A percentile compares a stretch with the other conserved stretches of the same genome.
phyloP scores from a whole-genome alignment of 2,888 invertebrate species.

The Clivina fossor region DNA sequence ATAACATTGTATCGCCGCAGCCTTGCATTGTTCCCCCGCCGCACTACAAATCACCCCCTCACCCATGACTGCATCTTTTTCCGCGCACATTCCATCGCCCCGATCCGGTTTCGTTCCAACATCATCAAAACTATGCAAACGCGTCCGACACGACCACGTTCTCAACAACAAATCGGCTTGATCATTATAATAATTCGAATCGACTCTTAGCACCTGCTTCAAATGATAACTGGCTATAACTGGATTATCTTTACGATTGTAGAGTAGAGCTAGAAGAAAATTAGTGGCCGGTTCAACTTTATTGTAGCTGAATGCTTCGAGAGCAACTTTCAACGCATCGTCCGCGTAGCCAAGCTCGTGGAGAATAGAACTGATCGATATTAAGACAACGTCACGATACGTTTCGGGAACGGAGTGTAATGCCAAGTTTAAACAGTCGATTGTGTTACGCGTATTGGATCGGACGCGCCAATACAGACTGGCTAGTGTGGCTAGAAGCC shows the following conservation, averaged over 20 bases:
- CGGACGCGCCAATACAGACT: slow-evolving; percentile 78
- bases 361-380: slow-evolving; percentile 70
- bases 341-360: slow-evolving; percentile 66
- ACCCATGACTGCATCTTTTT: slow-evolving; percentile 44
- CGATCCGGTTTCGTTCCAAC: slow-evolving; percentile 39
- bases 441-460: slow-evolving; percentile 66
- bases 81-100: slow-evolving; percentile 43
- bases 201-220: slow-evolving; percentile 62
- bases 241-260: slow-evolving; percentile 64
- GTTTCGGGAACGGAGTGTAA: slow-evolving; percentile 60
- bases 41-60: slow-evolving; percentile 50
- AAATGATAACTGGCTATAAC: slow-evolving; percentile 62
- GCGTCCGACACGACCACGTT: slow-evolving; percentile 58
- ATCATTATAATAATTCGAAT: slow-evolving; percentile 56
- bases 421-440: slow-evolving; percentile 70
- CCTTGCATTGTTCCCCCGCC: slow-evolving; percentile 50
- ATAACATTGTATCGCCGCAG: slow-evolving; percentile 49
- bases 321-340: slow-evolving; percentile 63
- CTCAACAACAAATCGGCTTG: slow-evolving; percentile 56
- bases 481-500: slow-evolving; percentile 72
- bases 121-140: slow-evolving; percentile 47
- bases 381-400: slow-evolving; percentile 66
- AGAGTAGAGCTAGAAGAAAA: slow-evolving; percentile 66
- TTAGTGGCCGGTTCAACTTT: slow-evolving; percentile 72
- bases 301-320: slow-evolving; percentile 63